Evolutionary conservation across 2,797 vertebrate species (phyloP).

Genomic region (Liasis olivaceus): DNA sequence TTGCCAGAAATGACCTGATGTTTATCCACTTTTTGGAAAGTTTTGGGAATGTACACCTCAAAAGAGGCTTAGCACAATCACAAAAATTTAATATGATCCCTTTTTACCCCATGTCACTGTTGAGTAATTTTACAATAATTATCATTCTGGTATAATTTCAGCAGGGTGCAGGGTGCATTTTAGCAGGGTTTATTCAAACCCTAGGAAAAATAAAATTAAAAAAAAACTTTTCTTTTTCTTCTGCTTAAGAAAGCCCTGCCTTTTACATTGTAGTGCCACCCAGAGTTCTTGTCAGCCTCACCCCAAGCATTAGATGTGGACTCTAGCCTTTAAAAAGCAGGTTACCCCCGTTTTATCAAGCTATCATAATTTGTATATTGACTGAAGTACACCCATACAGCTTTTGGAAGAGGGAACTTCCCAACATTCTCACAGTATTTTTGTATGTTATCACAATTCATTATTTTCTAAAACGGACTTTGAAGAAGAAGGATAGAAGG

Average conservation of each 20-base stretch:
- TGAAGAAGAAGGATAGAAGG: background rate
- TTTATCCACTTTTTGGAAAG: background rate
- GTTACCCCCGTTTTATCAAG: background rate
- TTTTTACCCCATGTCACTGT: background rate
- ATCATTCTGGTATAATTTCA: background rate
- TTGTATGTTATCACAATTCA: background rate
- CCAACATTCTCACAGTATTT: background rate
- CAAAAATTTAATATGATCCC: background rate
- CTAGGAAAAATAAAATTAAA: background rate
- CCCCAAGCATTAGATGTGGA: background rate
- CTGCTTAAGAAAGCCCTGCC: background rate
- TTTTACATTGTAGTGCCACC: background rate
- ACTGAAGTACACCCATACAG: background rate
- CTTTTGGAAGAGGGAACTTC: background rate
- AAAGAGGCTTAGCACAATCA: background rate
- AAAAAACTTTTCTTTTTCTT: background rate
- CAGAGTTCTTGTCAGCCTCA: background rate
- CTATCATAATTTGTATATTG: background rate
- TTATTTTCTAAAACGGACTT: background rate
- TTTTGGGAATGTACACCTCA: background rate
- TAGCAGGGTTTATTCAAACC: background rate
- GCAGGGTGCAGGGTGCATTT: background rate
- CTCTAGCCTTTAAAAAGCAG: background rate
- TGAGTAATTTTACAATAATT: background rate
- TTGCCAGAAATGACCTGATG: background rate